These are phyloP conservation scores for Lateolabrax maculatus DNA, from an alignment of 2,797 vertebrate species.

Conservation along the genomic window DNA sequence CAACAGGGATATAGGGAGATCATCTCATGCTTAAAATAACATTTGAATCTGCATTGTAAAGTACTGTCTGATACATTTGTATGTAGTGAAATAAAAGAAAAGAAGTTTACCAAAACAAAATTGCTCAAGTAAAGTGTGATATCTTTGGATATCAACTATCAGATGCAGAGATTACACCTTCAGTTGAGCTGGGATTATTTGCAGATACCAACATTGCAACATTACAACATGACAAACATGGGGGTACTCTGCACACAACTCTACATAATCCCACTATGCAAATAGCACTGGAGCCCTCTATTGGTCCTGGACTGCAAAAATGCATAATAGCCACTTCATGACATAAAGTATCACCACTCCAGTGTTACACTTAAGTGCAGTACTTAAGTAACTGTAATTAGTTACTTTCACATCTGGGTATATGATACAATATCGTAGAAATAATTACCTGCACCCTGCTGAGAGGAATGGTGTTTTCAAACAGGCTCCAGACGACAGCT, in stretches of 20 bases:
- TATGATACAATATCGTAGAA: neutral
- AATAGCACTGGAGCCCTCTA: no score
- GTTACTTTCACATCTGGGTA: neutral
- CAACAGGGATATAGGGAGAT: neutral
- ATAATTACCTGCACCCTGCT: conserved; percentile 82
- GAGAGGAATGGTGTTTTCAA: conserved; percentile 81
- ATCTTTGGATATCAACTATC: no score
- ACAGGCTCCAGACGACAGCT: conserved; percentile 88
- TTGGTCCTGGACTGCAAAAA: no score
- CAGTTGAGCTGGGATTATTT: no score
- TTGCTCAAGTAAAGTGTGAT: no score
- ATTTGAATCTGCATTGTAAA: neutral
- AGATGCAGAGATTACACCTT: no score
- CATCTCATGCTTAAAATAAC: neutral
- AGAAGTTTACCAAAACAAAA: no score
- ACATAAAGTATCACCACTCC: neutral
- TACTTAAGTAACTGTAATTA: neutral
- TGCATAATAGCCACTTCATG: no score
- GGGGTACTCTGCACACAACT: no score
- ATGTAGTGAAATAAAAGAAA: neutral
- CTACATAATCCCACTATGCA: no score
- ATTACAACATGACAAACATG: no score
- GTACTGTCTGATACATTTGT: neutral
- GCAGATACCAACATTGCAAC: no score
- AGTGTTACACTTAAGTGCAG: neutral